Conservation (phyloP, 2,113 vertebrate genomes). For the Megaceryle torquata region DNA sequence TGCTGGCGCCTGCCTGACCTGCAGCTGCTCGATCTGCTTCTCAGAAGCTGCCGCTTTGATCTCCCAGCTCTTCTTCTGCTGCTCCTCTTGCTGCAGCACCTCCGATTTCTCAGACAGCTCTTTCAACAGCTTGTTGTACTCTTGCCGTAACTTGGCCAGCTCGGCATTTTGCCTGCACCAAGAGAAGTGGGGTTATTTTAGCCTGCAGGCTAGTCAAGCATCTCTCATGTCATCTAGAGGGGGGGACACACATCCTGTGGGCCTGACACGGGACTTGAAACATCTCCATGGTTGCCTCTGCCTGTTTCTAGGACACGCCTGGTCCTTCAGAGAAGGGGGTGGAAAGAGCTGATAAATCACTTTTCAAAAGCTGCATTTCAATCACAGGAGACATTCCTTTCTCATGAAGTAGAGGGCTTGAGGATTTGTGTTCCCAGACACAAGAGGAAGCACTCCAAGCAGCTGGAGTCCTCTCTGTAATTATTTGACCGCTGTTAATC, state of each 20-base stretch:
- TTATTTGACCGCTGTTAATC: constrained; percentile 13
- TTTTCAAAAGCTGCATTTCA: background rate
- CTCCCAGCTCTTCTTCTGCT: constrained; percentile 84
- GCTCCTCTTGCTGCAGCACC: constrained; percentile 82
- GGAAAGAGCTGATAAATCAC: background rate
- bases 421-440: constrained; percentile 22
- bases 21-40: constrained; percentile 83
- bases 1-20: constrained; percentile 65
- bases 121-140: constrained; percentile 86
- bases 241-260: background rate
- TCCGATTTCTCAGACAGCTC: constrained; percentile 87
- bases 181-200: background rate
- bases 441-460: background rate
- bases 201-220: background rate
- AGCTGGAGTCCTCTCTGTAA: background rate
- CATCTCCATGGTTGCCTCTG: background rate
- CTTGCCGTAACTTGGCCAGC: constrained; percentile 91
- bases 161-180: constrained; percentile 88
- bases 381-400: constrained; percentile 56
- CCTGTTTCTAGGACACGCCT: background rate
- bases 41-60: constrained; percentile 76
- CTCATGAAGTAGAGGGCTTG: background rate
- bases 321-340: background rate
- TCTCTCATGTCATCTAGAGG: background rate
- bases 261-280: background rate